phyloP scores from a whole-genome alignment of 2,888 invertebrate species.

The Macrophya alboannulata region DNA sequence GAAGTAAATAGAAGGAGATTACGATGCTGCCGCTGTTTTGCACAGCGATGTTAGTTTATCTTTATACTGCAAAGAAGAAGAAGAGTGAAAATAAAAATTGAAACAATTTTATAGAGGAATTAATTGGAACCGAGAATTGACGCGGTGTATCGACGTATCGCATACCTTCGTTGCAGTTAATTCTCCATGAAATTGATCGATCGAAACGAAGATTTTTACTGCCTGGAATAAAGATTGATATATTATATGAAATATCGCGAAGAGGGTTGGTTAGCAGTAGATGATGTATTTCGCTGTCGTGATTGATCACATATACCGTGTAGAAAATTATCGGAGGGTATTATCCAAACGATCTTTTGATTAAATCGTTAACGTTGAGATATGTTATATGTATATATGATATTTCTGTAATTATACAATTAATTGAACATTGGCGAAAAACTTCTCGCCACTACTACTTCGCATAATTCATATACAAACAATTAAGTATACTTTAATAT shows the following conservation, averaged over 20 bases:
- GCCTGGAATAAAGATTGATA: conserved; percentile 13
- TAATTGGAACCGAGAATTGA: background rate
- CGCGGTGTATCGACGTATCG: background rate
- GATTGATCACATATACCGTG: background rate
- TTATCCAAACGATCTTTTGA: conserved; percentile 32
- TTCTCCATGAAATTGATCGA: conserved; percentile 11
- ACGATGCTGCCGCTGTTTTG: background rate
- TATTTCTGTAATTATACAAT: background rate
- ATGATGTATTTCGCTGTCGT: conserved; percentile 1
- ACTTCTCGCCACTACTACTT: background rate
- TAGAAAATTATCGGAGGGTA: background rate
- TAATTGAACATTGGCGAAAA: background rate
- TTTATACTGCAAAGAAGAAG: background rate
- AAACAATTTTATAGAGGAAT: background rate
- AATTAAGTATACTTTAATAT: background rate
- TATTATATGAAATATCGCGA: background rate
- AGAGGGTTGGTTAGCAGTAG: background rate
- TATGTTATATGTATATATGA: background rate
- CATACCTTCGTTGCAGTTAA: background rate
- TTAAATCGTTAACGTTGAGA: background rate
- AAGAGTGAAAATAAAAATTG: background rate
- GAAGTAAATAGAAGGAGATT: background rate
- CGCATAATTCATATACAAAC: background rate
- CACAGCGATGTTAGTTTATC: background rate
- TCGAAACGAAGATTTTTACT: conserved; percentile 2